Base-by-base conservation (phyloP, 92 coral and sea anemone species). In the Zoanthus sociatus region DNA sequence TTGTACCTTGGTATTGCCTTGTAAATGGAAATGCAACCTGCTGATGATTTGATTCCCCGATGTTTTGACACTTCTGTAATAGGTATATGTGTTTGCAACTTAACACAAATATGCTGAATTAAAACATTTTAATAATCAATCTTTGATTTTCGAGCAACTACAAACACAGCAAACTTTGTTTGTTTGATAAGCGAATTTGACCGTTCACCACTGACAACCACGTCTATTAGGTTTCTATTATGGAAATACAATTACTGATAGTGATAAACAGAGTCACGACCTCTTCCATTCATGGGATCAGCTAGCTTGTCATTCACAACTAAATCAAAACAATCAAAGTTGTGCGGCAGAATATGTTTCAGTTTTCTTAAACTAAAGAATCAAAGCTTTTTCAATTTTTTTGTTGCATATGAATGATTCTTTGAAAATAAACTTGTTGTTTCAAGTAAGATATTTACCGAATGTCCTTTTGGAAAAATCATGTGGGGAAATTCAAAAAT, bases 131-230 rank as follows among this genome's bases (percentile, higher is more conserved):
- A 16, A 77, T 51, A 55, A 7, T 21, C 8, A 20, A 1, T 60
- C 2, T 77, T 9, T 77, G 26, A 31, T 20, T 54, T 77, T 14
- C 11, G 17, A 21, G 67, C 7, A 55, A 20, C 31, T 37, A 54
- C 47, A 20, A 13, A 6, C 32, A n/a, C 61, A 6, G 13, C 48
- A 46, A 33, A 15, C 15, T 13, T 53, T 55, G 46, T 45, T 81
- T 64, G 61, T 81, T 64, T 66, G 58, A 81, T 81, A 68, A 78
- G 85, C 70, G 66, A 81, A 64, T 81, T 44, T 44, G 64, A 47
- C 18, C 33, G 63, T 81, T 81, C 85, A 78, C 54, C 56, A 78
- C 32, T 17, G 48, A 16, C 51, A 45, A 81, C 66, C 60, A 6
- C 70, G 74, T 66, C 66, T 81, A 64, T 64, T 81, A 17, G 63